Evolutionary conservation across 2,797 vertebrate genomes (phyloP).

Genomic region (Furcifer pardalis): DNA sequence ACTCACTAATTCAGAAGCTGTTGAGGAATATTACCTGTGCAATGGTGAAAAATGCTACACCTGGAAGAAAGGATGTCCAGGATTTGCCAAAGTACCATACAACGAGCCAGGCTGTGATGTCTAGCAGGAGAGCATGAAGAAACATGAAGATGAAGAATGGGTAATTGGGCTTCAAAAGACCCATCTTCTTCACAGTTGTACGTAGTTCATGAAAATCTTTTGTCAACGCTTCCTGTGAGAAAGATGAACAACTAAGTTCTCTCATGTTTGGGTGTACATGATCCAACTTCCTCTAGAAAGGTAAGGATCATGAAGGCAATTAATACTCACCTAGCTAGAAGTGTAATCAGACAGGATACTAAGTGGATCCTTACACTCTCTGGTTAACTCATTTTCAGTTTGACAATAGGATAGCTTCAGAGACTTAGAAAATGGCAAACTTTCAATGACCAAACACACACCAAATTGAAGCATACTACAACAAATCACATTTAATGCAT

Average conservation of each 20-base stretch:
- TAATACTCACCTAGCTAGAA: neutral
- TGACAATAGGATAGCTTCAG: too few relatives aligned
- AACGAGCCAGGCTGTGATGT: slow-evolving; percentile 40
- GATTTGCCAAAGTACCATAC: slow-evolving; percentile 45
- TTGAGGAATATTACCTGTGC: slow-evolving; percentile 31
- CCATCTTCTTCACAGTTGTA: slow-evolving; percentile 35
- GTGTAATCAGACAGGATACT: too few relatives aligned
- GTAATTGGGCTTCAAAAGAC: slow-evolving; percentile 39
- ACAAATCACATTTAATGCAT: too few relatives aligned
- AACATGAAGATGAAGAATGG: slow-evolving; percentile 45
- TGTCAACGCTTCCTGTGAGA: slow-evolving; percentile 28
- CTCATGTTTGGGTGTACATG: neutral
- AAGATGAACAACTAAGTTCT: neutral
- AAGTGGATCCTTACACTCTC: too few relatives aligned
- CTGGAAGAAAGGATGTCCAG: slow-evolving; percentile 33
- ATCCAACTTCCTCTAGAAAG: neutral
- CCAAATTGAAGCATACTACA: too few relatives aligned
- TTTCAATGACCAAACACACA: too few relatives aligned
- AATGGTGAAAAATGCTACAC: slow-evolving; percentile 18
- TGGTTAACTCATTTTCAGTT: too few relatives aligned
- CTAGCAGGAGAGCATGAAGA: slow-evolving; percentile 47
- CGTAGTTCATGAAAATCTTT: slow-evolving; percentile 49
- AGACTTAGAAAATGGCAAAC: too few relatives aligned
- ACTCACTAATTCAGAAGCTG: too few relatives aligned
- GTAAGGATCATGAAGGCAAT: neutral